Base-by-base conservation (phyloP, 2,888 invertebrate genomes). In the Drosophila multiciliata region DNA sequence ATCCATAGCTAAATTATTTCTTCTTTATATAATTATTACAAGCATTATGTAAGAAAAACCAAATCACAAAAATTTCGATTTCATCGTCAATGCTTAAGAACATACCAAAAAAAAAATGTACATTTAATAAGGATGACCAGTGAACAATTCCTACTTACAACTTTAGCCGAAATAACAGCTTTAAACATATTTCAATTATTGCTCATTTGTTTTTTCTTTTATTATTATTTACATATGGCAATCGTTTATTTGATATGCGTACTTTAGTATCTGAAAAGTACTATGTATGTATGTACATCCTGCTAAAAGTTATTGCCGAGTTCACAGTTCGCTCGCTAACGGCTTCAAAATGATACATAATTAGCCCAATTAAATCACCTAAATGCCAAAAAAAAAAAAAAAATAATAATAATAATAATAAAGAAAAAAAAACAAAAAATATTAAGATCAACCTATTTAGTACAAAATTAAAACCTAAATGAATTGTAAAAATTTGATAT, bases 271-370 rank as follows among this genome's bases (percentile, higher is more conserved):
- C 33, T 66, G 35, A 49, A 49, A 60, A 29, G 29, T 42, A 42
- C 57, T 50, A 66, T 42, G 54, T 57, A 65, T 61, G 29, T 67
- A 55, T 26, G 33, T 70, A 33, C 38, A 55, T 55, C 23, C 63
- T 35, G 61, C 42, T 70, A 40, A 40, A 54, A 53, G 36, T 54
- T 36, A 62, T 54, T 48, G 48, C 40, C 65, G 70, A 71, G 60
- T 73, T 73, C 69, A 73, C 60, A 66, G 57, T 66, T 73, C 55
- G 66, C 71, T 71, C 52, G 65, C 70, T 64, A 70, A 70, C 64
- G 71, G 69, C 72, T 65, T 72, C 38, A 67, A 55, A 69, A 33
- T 29, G 40, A 49, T 62, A 36, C 26, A 55, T 26, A 42, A 65
- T 72, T 59, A 71, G 57, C 36, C 57, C 69, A 63, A 73, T 54